phyloP scores from a whole-genome alignment of 2,113 vertebrate species.

The Ochotona princeps region DNA sequence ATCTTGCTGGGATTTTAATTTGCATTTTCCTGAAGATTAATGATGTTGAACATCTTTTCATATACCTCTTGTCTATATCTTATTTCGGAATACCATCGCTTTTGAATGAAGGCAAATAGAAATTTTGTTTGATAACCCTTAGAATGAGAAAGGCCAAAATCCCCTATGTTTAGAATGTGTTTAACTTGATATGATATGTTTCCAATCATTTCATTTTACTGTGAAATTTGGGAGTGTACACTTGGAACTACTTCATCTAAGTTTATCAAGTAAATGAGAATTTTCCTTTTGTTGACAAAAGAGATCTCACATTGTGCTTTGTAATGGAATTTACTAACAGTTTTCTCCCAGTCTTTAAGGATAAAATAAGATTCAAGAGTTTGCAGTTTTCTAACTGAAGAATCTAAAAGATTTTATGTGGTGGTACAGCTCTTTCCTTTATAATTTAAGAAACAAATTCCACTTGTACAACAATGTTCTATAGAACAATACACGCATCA shows the following conservation, averaged over 20 bases:
- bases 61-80: neutral
- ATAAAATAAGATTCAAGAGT: conserved; percentile 39
- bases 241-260: conserved; percentile 56
- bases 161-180: conserved; percentile 2
- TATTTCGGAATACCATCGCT: neutral
- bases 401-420: conserved; percentile 11
- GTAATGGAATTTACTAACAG: neutral
- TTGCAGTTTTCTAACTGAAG: conserved; percentile 42
- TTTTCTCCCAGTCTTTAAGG: neutral
- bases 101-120: conserved; percentile 50
- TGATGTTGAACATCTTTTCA: neutral
- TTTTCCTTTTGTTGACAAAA: conserved; percentile 50
- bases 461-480: neutral
- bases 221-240: conserved; percentile 26
- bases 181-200: conserved; percentile 48
- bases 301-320: neutral
- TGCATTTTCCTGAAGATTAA: neutral
- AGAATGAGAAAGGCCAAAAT: neutral
- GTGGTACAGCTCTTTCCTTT: conserved; percentile 33
- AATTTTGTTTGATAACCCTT: conserved; percentile 17
- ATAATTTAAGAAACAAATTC: conserved; percentile 49
- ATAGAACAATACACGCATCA: neutral
- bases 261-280: conserved; percentile 44
- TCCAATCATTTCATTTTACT: conserved; percentile 46
- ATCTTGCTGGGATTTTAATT: neutral